Evolutionary conservation across 2,888 invertebrate species (phyloP).

Genomic region (Phortica okadai): DNA sequence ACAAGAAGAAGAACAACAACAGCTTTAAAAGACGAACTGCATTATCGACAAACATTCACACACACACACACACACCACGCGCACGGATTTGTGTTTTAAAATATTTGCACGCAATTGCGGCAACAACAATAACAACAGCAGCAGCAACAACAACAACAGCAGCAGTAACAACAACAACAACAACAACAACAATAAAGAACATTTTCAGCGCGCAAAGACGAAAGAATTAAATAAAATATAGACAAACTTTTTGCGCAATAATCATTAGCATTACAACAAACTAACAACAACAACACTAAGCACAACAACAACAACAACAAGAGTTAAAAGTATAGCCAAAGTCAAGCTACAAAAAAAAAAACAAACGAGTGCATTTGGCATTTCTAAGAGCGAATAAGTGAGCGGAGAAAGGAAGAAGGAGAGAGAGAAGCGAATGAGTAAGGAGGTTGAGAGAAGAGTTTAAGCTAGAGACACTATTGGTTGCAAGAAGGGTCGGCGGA

Average conservation of each 20-base stretch:
- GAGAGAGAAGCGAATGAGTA: too few relatives aligned
- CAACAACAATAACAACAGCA: conserved; percentile 32
- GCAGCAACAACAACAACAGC: conserved; percentile 40
- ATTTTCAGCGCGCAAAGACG: background rate
- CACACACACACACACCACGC: background rate
- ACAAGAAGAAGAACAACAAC: background rate
- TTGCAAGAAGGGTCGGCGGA: too few relatives aligned
- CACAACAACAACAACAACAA: conserved; percentile 5
- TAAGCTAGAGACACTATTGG: too few relatives aligned
- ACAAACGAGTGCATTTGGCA: too few relatives aligned
- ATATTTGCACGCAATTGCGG: conserved; percentile 71
- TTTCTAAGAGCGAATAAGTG: too few relatives aligned
- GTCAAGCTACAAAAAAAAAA: background rate
- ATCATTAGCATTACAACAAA: conserved; percentile 31
- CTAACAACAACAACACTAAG: background rate
- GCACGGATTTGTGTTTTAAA: conserved; percentile 43
- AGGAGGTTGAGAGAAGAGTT: too few relatives aligned
- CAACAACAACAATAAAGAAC: conserved; percentile 38
- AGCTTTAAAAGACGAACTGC: background rate
- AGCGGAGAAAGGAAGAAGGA: too few relatives aligned
- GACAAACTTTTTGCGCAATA: conserved; percentile 32
- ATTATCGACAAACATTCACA: conserved; percentile 8
- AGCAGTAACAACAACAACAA: conserved; percentile 37
- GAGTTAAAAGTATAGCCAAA: background rate
- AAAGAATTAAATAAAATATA: conserved; percentile 28